Evolutionary conservation across 2,113 vertebrate genomes (phyloP).

Genomic region (Noturus placidus): DNA sequence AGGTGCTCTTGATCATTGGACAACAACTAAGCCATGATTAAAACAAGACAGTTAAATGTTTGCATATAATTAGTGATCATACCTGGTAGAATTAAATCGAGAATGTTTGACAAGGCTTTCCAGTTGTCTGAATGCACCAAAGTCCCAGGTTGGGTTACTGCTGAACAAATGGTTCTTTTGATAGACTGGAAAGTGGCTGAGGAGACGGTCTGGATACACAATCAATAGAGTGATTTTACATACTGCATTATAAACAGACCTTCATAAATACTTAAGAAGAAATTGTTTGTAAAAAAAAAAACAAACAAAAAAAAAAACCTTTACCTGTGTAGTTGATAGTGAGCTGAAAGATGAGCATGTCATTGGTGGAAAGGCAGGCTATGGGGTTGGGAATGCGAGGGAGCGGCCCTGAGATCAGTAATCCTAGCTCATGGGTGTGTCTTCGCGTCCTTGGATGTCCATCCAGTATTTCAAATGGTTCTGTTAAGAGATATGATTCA

Average conservation of each 20-base stretch:
- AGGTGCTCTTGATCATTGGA: background rate
- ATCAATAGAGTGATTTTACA: conserved; percentile 10
- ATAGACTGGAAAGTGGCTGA: conserved; percentile 89
- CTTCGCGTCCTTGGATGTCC: conserved; percentile 54
- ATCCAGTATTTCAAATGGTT: conserved; percentile 55
- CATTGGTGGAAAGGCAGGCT: conserved; percentile 77
- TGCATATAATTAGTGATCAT: conserved; percentile 4
- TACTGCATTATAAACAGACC: background rate
- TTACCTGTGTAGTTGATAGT: conserved; percentile 79
- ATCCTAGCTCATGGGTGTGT: conserved; percentile 32
- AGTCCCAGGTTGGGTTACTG: conserved; percentile 89
- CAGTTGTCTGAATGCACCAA: conserved; percentile 83
- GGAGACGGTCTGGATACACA: conserved; percentile 71
- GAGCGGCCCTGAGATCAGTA: conserved; percentile 25
- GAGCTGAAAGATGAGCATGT: conserved; percentile 85
- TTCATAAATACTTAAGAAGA: background rate
- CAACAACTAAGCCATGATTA: background rate
- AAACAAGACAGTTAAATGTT: background rate
- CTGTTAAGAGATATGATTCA: conserved; percentile 43
- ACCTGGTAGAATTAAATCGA: conserved; percentile 83
- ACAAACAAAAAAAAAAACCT: conserved; percentile 22
- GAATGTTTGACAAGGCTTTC: conserved; percentile 82
- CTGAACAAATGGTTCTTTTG: conserved; percentile 90
- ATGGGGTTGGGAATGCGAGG: conserved; percentile 85
- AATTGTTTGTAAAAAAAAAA: background rate